These are phyloP conservation scores for Brachionus paranguensis DNA, from an alignment of 1,140 invertebrate genomes.

Conservation along the genomic window DNA sequence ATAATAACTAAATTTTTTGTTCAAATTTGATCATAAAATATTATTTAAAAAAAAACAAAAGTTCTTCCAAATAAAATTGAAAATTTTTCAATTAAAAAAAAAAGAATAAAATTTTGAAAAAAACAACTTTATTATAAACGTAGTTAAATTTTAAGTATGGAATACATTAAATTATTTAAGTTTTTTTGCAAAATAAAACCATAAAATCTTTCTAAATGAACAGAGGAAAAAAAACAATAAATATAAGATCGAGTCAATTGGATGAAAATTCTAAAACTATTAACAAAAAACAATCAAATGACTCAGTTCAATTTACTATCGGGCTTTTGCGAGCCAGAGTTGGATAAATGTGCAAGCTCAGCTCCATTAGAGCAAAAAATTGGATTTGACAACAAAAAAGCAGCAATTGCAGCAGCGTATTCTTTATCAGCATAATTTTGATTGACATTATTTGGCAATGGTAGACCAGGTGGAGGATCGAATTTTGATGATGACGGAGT, in stretches of 20 bases:
- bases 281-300: background rate
- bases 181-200: background rate
- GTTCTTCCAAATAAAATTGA: background rate
- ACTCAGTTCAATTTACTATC: background rate
- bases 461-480: background rate
- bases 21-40: too few relatives aligned
- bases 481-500: background rate
- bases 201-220: background rate
- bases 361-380: background rate
- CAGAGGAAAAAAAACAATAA: background rate
- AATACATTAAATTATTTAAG: background rate
- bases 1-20: too few relatives aligned
- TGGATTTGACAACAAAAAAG: background rate
- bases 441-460: background rate
- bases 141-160: background rate
- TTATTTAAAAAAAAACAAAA: too few relatives aligned
- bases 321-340: background rate
- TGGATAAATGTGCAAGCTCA: background rate
- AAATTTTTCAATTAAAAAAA: background rate
- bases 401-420: background rate
- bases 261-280: background rate
- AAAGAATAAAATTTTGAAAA: background rate
- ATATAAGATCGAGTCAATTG: background rate
- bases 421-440: slow-evolving; percentile 10
- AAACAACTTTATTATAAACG: background rate